Evolutionary conservation across 2,113 vertebrate genomes (phyloP), one percentile per base, ranked within the genome.

Genomic region (Mormyrus lacerda): DNA sequence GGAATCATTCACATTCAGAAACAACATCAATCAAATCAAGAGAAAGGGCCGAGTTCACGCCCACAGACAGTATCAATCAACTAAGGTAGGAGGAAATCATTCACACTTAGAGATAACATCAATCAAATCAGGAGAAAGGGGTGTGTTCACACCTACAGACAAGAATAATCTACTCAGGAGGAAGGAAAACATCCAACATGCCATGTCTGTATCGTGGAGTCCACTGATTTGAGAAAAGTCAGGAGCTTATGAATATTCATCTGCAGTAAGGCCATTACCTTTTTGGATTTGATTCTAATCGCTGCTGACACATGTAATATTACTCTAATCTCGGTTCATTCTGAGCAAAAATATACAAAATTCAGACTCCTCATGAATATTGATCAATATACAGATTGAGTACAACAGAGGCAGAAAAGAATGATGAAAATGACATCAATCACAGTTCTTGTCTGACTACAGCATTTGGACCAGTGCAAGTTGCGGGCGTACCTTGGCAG

Each of bases 401-500:
- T 11, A 39, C 35, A 87, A 53, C 87, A 61, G 51, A 58, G 39
- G 53, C 53, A 87, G 35, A 45, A 65, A 13, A 39, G 86, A 87
- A 87, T 61, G 79, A 84, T 47, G 79, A 45, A 61, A 58, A 11
- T 61, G 2, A 17, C 55, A 17, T n/a, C 9, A 87, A 19, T 55
- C 50, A 53, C 50, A 35, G 39, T n/a, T 53, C 85, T 53, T 51
- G 50, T 85, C 83, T 48, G 24, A 50, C 45, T 21, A 31, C 27
- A 45, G 85, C 31, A 35, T 55, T 55, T 35, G 50, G 8, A 39
- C 50, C 85, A 39, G 17, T 31, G 35, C 19, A 2, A 65, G 51
- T 11, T 15, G 31, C 10, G 24, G 27, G 35, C 7, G 15, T 92
- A 96, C 96, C 96, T 96, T 96, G 89, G 93, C 94, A 53, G 95